These are phyloP conservation scores for Podocnemis expansa DNA, from an alignment of 2,113 vertebrate genomes.

Conservation along the genomic window DNA sequence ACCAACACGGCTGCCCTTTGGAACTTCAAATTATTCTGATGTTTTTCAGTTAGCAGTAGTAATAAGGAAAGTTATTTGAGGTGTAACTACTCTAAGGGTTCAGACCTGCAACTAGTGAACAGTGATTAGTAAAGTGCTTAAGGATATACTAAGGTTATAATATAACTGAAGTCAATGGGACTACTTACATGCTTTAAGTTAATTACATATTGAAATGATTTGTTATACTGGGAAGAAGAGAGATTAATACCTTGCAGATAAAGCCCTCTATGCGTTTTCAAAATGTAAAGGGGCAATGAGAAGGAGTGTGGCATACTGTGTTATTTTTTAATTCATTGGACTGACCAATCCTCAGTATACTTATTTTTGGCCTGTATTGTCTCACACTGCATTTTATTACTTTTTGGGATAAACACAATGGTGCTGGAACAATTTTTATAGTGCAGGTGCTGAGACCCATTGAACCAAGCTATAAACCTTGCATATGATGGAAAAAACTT, in stretches of 20 bases:
- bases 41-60: not conserved
- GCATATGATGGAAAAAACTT: too few relatives aligned
- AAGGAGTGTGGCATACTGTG: not conserved
- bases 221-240: not conserved
- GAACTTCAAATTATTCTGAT: fast-evolving
- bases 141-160: not conserved
- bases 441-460: too few relatives aligned
- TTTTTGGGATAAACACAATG: conserved; percentile 11
- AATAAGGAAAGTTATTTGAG: not conserved
- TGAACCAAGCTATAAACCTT: too few relatives aligned
- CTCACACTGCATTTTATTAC: conserved; percentile 25
- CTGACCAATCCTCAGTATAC: not conserved
- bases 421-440: too few relatives aligned
- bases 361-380: conserved; percentile 36
- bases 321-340: not conserved
- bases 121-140: not conserved
- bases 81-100: not conserved
- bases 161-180: not conserved
- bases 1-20: too few relatives aligned
- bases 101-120: not conserved
- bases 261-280: conserved; percentile 2
- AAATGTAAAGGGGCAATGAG: not conserved
- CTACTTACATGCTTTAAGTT: not conserved
- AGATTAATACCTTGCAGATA: not conserved
- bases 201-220: not conserved